A percentile compares a stretch with the other conserved stretches of the same genome.
phyloP scores from a whole-genome alignment of 1,140 invertebrate species.

The Pteromalus puparum region DNA sequence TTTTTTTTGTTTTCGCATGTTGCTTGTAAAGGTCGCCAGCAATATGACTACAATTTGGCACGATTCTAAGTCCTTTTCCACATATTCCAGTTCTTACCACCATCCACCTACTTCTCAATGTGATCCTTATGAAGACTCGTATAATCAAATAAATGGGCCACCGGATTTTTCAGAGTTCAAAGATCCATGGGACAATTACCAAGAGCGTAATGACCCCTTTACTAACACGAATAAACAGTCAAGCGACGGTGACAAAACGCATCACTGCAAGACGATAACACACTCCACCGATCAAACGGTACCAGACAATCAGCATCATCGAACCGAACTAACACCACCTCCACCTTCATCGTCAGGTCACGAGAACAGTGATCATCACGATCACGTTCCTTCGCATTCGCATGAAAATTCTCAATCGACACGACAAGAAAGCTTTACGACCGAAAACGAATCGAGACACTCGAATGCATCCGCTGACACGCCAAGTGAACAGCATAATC shows the following conservation, averaged over 20 bases:
- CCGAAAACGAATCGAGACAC: slow-evolving; percentile 19
- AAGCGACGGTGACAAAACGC: slow-evolving; percentile 50
- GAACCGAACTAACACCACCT: slow-evolving; percentile 15
- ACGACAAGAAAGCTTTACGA: slow-evolving; percentile 14
- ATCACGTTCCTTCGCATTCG: slow-evolving; percentile 25
- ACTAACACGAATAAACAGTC: not conserved
- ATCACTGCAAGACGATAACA: slow-evolving; percentile 44
- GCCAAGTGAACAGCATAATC: not conserved
- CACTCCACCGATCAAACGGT: not conserved
- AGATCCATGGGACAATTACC: slow-evolving; percentile 78
- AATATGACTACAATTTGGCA: slow-evolving; percentile 73
- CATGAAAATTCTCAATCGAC: slow-evolving; percentile 37
- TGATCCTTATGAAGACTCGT: slow-evolving; percentile 38
- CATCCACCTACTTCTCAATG: not conserved
- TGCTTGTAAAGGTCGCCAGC: slow-evolving; percentile 72
- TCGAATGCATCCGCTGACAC: not conserved
- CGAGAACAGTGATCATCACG: slow-evolving; percentile 5
- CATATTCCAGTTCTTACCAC: slow-evolving; percentile 18
- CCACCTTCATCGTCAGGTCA: not conserved
- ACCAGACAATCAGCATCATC: slow-evolving; percentile 11
- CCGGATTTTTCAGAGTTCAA: slow-evolving; percentile 74
- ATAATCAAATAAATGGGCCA: slow-evolving; percentile 34
- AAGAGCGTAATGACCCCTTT: slow-evolving; percentile 51
- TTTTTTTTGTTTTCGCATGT: slow-evolving; percentile 72
- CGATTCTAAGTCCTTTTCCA: slow-evolving; percentile 57